Percentiles rank a stretch among this genome's conserved stretches.
phyloP scores from a whole-genome alignment of 1,140 invertebrate species.

The Trichonephila clavipes region DNA sequence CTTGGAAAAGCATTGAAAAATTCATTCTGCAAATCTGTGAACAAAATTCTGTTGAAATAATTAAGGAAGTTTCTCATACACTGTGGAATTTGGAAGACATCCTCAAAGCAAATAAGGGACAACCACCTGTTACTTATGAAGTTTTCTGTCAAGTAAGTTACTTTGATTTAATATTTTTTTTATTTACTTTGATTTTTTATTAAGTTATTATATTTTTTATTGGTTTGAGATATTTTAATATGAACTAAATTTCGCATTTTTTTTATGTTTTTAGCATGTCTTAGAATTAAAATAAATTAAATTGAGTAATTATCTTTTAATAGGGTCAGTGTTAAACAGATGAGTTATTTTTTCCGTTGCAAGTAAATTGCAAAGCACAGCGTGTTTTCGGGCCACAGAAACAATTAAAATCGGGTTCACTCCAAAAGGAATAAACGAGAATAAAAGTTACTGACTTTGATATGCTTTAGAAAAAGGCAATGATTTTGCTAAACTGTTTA shows the following conservation, averaged over 20 bases:
- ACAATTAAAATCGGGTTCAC: not conserved
- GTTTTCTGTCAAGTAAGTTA: conserved; percentile 63
- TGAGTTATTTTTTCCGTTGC: no score
- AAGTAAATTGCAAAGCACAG: no score
- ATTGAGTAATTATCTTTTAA: no score
- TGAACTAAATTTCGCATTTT: not conserved
- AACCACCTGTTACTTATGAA: conserved; percentile 64
- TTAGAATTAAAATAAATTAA: no score
- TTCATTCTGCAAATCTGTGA: conserved; percentile 83
- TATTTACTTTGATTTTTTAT: not conserved
- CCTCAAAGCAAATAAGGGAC: conserved; percentile 54
- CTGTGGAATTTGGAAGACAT: conserved; percentile 80
- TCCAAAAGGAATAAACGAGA: no score
- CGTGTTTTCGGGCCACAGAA: not conserved
- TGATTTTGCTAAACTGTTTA: no score
- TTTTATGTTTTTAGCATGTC: not conserved
- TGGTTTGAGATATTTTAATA: not conserved
- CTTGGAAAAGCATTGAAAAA: conserved; percentile 86
- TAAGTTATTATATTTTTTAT: not conserved
- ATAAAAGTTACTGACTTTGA: no score
- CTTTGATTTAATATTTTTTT: not conserved
- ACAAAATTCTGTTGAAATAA: conserved; percentile 83
- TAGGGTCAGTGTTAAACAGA: no score
- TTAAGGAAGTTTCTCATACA: conserved; percentile 79
- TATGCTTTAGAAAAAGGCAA: no score